Percentiles rank a stretch among this genome's conserved stretches.
phyloP scores from a whole-genome alignment of 2,113 vertebrate species.

The Nesogale talazaci region DNA sequence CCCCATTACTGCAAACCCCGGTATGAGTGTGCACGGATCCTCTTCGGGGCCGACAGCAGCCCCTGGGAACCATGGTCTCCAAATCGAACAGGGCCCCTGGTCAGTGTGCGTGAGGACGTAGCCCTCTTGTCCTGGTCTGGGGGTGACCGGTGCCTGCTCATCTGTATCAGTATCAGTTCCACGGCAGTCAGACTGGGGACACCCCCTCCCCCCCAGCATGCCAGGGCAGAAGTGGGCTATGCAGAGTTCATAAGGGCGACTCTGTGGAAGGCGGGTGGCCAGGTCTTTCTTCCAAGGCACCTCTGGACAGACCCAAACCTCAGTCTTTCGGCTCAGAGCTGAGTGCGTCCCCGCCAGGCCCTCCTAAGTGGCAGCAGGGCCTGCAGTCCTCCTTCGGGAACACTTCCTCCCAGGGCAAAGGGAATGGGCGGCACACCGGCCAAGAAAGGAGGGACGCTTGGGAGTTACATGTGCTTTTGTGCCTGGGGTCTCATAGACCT shows the following conservation, averaged over 20 bases:
- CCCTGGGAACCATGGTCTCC: neutral
- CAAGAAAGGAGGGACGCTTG: neutral
- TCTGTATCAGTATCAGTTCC: neutral
- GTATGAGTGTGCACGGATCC: neutral
- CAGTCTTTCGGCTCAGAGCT: neutral
- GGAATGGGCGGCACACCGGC: fast-evolving
- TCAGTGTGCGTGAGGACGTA: neutral
- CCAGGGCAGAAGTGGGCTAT: neutral
- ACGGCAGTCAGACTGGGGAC: neutral
- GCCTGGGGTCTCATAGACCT: no score
- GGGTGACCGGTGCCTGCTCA: fast-evolving
- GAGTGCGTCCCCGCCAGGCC: neutral
- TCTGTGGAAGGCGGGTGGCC: neutral
- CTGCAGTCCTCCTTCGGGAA: neutral
- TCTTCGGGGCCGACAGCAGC: fast-evolving
- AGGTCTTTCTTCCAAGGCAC: neutral
- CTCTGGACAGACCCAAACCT: neutral
- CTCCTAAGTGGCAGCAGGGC: neutral
- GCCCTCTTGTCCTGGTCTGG: fast-evolving
- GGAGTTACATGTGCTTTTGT: neutral
- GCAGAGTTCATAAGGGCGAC: neutral
- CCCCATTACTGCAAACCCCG: no score
- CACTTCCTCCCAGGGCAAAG: neutral
- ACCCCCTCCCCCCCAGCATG: no score
- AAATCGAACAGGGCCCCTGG: neutral